Conservation (phyloP, 2,113 vertebrate genomes). For the Platysteira castanea region DNA sequence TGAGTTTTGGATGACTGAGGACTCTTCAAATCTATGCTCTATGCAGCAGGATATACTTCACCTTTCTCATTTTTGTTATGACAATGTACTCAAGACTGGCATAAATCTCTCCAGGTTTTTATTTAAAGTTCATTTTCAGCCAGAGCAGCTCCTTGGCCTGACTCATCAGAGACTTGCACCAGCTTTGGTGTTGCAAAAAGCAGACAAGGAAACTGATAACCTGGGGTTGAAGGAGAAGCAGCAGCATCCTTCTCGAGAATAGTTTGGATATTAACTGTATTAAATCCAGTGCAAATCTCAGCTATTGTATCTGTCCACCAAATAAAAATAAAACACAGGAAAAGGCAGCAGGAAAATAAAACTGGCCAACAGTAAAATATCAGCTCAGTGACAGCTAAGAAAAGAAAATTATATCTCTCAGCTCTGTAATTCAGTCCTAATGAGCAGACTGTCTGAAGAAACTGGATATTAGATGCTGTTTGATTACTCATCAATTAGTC, state of each 20-base stretch:
- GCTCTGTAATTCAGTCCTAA: not conserved
- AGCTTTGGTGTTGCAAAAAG: not conserved
- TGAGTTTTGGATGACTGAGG: not conserved
- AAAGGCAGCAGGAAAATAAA: not conserved
- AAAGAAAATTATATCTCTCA: not conserved
- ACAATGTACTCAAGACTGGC: not conserved
- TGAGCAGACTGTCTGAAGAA: not conserved
- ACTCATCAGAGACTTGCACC: not conserved
- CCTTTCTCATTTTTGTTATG: not conserved
- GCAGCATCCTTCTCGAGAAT: not conserved
- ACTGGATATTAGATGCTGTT: not conserved
- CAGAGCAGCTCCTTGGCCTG: not conserved
- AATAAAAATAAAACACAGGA: not conserved
- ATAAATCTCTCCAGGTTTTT: not conserved
- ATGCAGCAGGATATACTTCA: not conserved
- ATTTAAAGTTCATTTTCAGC: not conserved
- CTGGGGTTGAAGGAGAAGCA: not conserved
- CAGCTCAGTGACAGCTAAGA: not conserved
- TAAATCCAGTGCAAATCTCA: not conserved
- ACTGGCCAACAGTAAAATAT: not conserved
- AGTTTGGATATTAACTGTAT: not conserved
- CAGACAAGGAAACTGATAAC: not conserved
- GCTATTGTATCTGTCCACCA: not conserved
- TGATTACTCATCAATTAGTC: slow-evolving; percentile 5
- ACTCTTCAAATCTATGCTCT: not conserved